Evolutionary conservation across 2,888 invertebrate genomes (phyloP).

Genomic region (Archips xylosteana): DNA sequence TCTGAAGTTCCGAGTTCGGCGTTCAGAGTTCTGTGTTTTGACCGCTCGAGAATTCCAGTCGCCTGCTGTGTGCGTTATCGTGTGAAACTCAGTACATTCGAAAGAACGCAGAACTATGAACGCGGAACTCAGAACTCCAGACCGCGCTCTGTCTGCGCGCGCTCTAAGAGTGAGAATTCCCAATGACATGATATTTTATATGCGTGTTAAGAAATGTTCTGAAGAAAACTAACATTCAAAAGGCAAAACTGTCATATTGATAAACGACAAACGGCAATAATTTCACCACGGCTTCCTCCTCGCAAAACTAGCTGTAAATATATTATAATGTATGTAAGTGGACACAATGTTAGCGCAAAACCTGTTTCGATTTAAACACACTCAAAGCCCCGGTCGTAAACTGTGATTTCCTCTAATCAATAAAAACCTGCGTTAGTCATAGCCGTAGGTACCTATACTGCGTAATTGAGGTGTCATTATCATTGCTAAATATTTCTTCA

Average conservation of each 20-base stretch:
- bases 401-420: background rate
- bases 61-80: too few species aligned
- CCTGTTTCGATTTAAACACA: conserved; percentile 3
- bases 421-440: conserved; percentile 1
- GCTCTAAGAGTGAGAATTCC: too few species aligned
- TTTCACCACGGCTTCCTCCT: background rate
- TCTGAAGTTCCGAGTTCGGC: too few species aligned
- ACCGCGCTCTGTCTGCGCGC: too few species aligned
- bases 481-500: background rate
- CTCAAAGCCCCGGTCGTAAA: background rate
- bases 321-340: conserved; percentile 10
- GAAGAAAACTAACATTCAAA: background rate
- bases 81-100: too few species aligned
- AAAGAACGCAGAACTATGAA: too few species aligned
- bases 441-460: background rate
- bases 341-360: conserved; percentile 6
- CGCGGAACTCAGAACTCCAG: too few species aligned
- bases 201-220: too few species aligned
- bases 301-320: background rate
- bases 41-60: too few species aligned
- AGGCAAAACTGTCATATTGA: background rate
- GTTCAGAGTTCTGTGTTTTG: too few species aligned
- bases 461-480: conserved; percentile 9
- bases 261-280: background rate
- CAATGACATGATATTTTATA: too few species aligned